Conservation (phyloP, 2,113 vertebrate genomes). For the Ictalurus furcatus region DNA sequence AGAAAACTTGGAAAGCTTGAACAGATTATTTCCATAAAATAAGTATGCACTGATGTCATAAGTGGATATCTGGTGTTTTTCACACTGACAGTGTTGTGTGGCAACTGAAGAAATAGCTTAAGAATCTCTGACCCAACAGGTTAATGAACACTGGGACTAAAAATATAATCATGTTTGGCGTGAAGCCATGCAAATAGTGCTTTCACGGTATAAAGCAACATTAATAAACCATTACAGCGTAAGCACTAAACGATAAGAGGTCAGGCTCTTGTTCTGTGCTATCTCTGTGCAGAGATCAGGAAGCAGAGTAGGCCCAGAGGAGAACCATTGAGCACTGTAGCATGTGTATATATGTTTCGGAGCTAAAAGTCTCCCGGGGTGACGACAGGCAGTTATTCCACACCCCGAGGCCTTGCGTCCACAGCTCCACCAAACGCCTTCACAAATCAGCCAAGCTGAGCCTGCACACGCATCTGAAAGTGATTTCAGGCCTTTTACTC, state of each 20-base stretch:
- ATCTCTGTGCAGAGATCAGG: not conserved
- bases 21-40: not conserved
- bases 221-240: constrained; percentile 26
- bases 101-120: not conserved
- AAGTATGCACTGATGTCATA: not conserved
- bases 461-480: constrained; percentile 71
- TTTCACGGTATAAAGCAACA: constrained; percentile 10
- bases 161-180: constrained; percentile 15
- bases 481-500: constrained; percentile 68
- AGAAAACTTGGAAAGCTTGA: not conserved
- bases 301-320: not conserved
- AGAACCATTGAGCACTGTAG: not conserved
- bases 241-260: constrained; percentile 9
- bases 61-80: constrained; percentile 16
- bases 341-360: not conserved
- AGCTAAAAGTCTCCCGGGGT: constrained; percentile 38
- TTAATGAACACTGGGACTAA: constrained; percentile 17
- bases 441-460: constrained; percentile 32
- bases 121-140: constrained; percentile 9
- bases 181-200: constrained; percentile 14
- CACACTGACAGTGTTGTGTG: not conserved
- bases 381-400: constrained; percentile 56
- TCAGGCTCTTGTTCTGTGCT: not conserved
- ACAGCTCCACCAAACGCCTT: constrained; percentile 52
- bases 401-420: constrained; percentile 62